Conservation (phyloP, 2,888 invertebrate genomes). For the Euzetes globulus region DNA sequence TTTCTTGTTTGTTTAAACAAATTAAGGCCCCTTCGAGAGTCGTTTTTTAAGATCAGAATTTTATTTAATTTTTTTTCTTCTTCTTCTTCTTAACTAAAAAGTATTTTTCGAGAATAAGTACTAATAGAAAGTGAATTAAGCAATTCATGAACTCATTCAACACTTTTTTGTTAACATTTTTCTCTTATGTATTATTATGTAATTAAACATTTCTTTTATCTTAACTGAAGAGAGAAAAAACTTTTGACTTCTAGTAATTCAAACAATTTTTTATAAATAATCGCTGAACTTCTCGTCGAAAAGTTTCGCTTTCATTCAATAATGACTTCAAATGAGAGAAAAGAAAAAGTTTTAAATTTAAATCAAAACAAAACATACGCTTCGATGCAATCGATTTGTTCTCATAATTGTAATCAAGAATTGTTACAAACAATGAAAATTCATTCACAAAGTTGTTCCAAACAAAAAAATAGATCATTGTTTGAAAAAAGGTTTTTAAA, state of each 20-base stretch:
- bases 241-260: too few relatives aligned
- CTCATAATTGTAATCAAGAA: neutral
- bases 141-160: constrained; percentile 17
- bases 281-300: too few relatives aligned
- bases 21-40: too few relatives aligned
- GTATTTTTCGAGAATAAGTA: neutral
- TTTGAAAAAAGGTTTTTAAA: too few relatives aligned
- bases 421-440: neutral
- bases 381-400: constrained; percentile 2
- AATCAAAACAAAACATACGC: neutral
- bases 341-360: neutral
- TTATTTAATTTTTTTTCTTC: too few relatives aligned
- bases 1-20: too few relatives aligned
- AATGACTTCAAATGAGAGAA: too few relatives aligned
- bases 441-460: neutral
- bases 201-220: neutral
- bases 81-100: neutral
- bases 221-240: neutral
- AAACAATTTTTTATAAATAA: too few relatives aligned
- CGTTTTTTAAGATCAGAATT: too few relatives aligned
- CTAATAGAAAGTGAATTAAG: neutral
- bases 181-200: neutral
- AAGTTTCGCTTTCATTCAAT: too few relatives aligned
- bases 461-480: neutral
- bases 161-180: neutral